Base-by-base conservation (phyloP, 2,888 invertebrate genomes). In the Phaonia tiefii region DNA sequence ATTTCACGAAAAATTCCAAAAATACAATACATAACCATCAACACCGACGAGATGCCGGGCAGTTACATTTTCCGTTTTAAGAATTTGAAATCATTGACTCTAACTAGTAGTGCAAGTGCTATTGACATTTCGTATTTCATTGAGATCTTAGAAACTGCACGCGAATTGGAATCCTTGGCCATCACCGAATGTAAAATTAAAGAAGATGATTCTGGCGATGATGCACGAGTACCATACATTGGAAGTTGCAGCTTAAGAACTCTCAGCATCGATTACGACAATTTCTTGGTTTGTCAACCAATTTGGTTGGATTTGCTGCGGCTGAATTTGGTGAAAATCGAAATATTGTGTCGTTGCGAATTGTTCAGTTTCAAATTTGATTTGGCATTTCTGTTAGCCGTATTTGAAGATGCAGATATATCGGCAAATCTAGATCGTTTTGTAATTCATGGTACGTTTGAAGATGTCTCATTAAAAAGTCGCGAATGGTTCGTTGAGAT, bases 221-320 rank as follows among this genome's bases (percentile, higher is more conserved):
- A 49, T 1, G 20, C 17, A 10, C 7, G 8, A 5, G 8, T 31
- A 31, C 49, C 5, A 10, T 17, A 1, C 2, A 17, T 20, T 2
- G 4, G 2, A 8, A 20, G 8, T 3, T 8, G 5, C 4, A 20
- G 20, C 4, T 10, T 49, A 10, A 20, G 7, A 1, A 15, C 10
- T 4, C 49, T 49, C 1, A 2, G 8, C 8, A 49, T 49, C 20
- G 49, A 49, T 20, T 49, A 49, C 8, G 49, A 49, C 20, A 49
- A 2, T 10, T 49, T 49, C 8, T 17, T 8, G 15, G 49, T 49
- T 4, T 20, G 49, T 20, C 20, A 2, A 8, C 8, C 15, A 10
- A 20, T 49, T 49, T 49, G 49, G 49, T 49, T 49, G 20, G 5
- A 49, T 49, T 20, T 49, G 20, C 20, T 49, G 20, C 49, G 49